Percentiles rank a stretch among this genome's conserved stretches.
These are phyloP conservation scores for Dysmachus trigonus DNA, from an alignment of 2,888 invertebrate species.

Conservation along the genomic window DNA sequence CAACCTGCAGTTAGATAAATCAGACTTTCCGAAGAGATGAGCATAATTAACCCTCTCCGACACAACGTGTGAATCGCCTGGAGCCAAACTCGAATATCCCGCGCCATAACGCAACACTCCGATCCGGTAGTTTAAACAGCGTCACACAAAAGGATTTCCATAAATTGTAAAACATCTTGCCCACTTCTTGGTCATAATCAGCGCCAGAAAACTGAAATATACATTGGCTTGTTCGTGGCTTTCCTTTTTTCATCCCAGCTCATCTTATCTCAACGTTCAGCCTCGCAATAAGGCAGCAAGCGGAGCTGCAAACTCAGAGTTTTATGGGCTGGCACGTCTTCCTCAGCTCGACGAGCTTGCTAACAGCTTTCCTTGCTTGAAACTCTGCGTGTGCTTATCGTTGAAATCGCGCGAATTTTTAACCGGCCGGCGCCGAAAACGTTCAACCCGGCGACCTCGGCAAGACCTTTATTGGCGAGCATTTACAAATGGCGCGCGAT, in stretches of 20 bases:
- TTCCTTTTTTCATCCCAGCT: neutral
- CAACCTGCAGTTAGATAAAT: neutral
- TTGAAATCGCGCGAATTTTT: neutral
- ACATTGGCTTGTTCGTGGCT: neutral
- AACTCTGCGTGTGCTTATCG: neutral
- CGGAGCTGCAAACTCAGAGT: neutral
- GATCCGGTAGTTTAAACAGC: neutral
- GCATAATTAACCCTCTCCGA: neutral
- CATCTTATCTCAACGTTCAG: too few relatives aligned
- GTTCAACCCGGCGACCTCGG: slow-evolving; percentile 20
- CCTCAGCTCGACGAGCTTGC: neutral
- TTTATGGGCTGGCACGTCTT: neutral
- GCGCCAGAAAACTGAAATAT: neutral
- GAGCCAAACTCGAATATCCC: neutral
- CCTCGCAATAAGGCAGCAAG: neutral
- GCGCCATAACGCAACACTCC: neutral
- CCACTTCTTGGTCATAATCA: neutral
- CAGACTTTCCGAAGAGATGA: neutral
- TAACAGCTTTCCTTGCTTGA: neutral
- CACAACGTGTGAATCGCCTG: slow-evolving; percentile 8
- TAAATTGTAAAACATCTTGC: neutral
- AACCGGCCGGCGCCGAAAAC: slow-evolving; percentile 28
- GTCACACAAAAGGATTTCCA: neutral
- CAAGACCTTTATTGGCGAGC: neutral
- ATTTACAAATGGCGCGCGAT: slow-evolving; percentile 28